A percentile compares a stretch with the other conserved stretches of the same genome.
Conservation (phyloP, 2,113 vertebrate species). For the Datnioides undecimradiatus region DNA sequence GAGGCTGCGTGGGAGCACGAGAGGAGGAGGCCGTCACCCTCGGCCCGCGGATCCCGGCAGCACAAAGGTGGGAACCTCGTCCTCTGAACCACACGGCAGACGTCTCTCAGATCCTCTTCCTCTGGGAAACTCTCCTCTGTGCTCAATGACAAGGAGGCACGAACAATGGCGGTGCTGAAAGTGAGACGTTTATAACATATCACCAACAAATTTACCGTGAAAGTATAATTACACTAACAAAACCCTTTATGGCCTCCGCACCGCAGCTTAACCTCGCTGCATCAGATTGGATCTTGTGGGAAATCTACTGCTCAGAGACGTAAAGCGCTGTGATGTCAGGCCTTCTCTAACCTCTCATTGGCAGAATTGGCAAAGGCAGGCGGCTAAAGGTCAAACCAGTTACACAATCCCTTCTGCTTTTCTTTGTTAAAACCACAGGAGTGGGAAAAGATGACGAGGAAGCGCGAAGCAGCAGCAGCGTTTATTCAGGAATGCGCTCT, state of each 20-base stretch:
- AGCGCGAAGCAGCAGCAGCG: background rate
- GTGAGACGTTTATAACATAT: conserved; percentile 16
- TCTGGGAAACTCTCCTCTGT: conserved; percentile 48
- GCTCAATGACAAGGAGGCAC: conserved; percentile 20
- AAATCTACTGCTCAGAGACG: background rate
- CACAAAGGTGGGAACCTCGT: conserved; percentile 65
- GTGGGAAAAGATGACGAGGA: background rate
- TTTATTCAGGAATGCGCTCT: background rate
- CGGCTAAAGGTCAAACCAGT: background rate
- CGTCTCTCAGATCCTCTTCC: conserved; percentile 32
- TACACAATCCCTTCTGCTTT: background rate
- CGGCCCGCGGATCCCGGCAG: conserved; percentile 35
- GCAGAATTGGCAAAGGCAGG: background rate
- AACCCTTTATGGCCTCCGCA: background rate
- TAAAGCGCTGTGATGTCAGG: conserved; percentile 3
- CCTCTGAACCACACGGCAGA: conserved; percentile 37
- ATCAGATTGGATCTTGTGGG: background rate
- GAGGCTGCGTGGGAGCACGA: conserved; percentile 49
- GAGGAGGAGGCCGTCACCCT: conserved; percentile 7
- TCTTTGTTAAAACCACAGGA: background rate
- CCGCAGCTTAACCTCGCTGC: conserved; percentile 7
- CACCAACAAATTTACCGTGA: background rate
- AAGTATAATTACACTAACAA: conserved; percentile 31
- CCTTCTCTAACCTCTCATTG: background rate
- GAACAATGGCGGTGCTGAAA: conserved; percentile 45